phyloP scores from a whole-genome alignment of 2,888 invertebrate genomes.

The Lacanobia oleracea region DNA sequence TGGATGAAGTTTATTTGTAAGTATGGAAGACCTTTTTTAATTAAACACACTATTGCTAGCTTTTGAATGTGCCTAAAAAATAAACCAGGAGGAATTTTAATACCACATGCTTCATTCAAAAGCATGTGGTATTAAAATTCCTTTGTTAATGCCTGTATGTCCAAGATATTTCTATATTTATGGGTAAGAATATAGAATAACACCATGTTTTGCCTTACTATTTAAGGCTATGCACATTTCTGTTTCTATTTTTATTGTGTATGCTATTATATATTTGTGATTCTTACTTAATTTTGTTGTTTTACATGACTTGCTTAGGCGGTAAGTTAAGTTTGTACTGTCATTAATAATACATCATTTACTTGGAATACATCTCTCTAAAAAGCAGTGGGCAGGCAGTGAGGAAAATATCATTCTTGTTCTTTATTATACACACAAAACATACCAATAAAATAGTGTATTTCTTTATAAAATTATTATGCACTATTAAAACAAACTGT shows the following conservation, averaged over 20 bases:
- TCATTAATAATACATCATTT: not conserved
- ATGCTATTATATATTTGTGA: too few species aligned
- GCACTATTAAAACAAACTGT: too few species aligned
- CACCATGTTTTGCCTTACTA: not conserved
- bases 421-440: too few species aligned
- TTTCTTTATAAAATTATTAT: too few species aligned
- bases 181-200: not conserved
- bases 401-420: not conserved
- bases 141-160: not conserved
- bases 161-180: too few species aligned
- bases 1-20: constrained; percentile 93
- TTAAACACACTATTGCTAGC: not conserved
- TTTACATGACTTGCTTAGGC: constrained; percentile 36
- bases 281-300: not conserved
- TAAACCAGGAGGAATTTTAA: too few species aligned
- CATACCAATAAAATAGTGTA: not conserved
- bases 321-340: constrained; percentile 19
- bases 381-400: not conserved
- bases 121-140: not conserved
- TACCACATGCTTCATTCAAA: too few species aligned
- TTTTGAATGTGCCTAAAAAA: not conserved
- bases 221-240: not conserved
- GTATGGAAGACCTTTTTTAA: constrained; percentile 60
- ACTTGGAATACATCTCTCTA: not conserved
- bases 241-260: not conserved